Evolutionary conservation across 2,888 invertebrate genomes (phyloP), one percentile per base, ranked within the genome.

Genomic region (Meteorus cinctellus): DNA sequence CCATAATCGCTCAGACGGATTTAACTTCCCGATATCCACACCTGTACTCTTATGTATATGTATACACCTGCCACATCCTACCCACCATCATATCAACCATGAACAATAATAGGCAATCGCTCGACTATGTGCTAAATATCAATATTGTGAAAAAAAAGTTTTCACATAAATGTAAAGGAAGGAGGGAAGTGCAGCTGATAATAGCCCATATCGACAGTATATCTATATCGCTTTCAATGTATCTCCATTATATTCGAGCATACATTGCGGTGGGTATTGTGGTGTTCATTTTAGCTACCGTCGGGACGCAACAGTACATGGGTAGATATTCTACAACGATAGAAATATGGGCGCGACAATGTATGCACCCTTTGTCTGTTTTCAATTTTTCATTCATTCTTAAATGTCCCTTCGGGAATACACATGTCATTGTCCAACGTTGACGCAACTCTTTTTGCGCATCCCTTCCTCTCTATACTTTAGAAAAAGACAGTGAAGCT

Each of bases 1-100:
- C 62, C 76, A 71, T 78, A 55, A 67, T 74, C 55, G 34, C 66
- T 69, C 63, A 65, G 65, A 71, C 74, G 80, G 84, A 84, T 86
- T 86, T 86, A 85, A 84, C 86, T 86, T 80, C 81, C 74, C 81
- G 84, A 83, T 84, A 83, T 79, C 84, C 84, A 86, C 88, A 88
- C 88, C 88, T 88, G 88, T 87, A 82, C 85, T 87, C 86, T 4
- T 48, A 48, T 48, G 14, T 5, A 48, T n/a, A 88, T 24, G 1
- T 24, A 45, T 45, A 45, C 12, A 88, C 87, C 87, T 88, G 87
- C 85, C n/a, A 12, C 81, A 55, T 8, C 19, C 19, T 2, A 4
- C 2, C 19, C n/a, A 19, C 8, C 1, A 19, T 24, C 19, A 19
- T 8, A 55, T 84, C 84, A 85, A 85, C 80, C 84, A 82, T 79